These are phyloP conservation scores for Steatocranus sp. DNA, from an alignment of 2,797 vertebrate genomes.

Conservation along the genomic window DNA sequence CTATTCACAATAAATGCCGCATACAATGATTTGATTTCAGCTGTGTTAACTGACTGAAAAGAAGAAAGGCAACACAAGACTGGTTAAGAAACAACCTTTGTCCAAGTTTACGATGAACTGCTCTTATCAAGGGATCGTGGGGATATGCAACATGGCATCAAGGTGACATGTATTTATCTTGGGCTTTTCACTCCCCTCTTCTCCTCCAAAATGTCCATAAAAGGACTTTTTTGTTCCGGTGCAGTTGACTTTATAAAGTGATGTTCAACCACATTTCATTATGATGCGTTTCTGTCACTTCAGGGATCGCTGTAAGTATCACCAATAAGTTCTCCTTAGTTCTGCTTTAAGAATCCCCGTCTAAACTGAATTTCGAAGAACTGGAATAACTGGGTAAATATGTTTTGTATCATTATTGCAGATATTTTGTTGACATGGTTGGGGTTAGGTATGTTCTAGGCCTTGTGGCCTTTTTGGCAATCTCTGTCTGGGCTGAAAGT, in stretches of 20 bases:
- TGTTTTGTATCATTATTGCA: not conserved
- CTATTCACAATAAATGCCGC: not conserved
- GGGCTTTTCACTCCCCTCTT: not conserved
- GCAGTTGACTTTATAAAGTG: not conserved
- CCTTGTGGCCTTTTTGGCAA: constrained; percentile 18
- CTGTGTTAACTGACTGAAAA: not conserved
- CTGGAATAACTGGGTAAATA: not conserved
- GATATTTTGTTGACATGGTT: constrained; percentile 25
- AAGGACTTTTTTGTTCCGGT: not conserved
- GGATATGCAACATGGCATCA: constrained; percentile 7
- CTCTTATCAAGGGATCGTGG: not conserved
- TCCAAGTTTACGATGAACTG: not conserved
- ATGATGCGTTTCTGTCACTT: not conserved
- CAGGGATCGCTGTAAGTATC: not conserved
- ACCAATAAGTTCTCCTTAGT: not conserved
- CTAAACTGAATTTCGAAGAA: not conserved
- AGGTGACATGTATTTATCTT: constrained; percentile 11
- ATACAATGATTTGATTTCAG: not conserved
- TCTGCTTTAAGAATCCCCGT: not conserved
- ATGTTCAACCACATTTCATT: fast-evolving
- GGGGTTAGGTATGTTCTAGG: constrained; percentile 39
- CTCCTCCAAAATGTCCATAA: not conserved
- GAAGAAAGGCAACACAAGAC: not conserved
- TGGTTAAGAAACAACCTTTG: not conserved
- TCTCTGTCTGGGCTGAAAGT: constrained; percentile 10